Conservation (phyloP, 2,113 vertebrate species). For the Lynx canadensis region DNA sequence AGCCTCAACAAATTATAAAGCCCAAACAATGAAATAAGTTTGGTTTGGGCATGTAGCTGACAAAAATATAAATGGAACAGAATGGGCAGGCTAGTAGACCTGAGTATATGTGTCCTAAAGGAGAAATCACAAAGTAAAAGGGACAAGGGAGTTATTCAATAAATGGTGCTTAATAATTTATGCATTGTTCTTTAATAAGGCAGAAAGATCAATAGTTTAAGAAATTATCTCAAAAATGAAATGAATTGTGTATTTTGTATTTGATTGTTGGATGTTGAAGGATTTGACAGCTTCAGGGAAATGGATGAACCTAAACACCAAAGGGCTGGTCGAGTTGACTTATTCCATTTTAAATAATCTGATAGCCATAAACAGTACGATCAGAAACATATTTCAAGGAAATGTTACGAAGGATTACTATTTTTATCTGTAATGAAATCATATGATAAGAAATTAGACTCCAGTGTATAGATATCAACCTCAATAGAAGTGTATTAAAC, state of each 20-base stretch:
- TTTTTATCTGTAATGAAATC: constrained; percentile 12
- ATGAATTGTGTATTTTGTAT: neutral
- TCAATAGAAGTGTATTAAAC: neutral
- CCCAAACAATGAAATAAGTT: neutral
- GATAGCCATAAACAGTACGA: neutral
- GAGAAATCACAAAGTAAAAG: neutral
- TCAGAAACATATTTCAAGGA: constrained; percentile 13
- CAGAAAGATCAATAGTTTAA: neutral
- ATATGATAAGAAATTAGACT: neutral
- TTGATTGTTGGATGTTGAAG: neutral
- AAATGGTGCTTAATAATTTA: neutral
- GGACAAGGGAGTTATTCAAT: neutral
- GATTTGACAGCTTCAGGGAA: neutral
- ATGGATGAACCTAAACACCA: neutral
- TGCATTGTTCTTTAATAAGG: neutral
- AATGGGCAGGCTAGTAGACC: neutral
- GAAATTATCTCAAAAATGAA: neutral
- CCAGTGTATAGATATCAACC: neutral
- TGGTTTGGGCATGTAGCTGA: neutral
- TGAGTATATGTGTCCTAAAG: neutral
- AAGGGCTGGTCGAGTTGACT: neutral
- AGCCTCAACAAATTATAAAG: neutral
- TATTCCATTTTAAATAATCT: neutral
- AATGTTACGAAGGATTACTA: neutral
- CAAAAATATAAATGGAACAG: neutral